phyloP scores from a whole-genome alignment of 37 sponge, comb jelly and placozoan species.

The Geodia barretti region DNA sequence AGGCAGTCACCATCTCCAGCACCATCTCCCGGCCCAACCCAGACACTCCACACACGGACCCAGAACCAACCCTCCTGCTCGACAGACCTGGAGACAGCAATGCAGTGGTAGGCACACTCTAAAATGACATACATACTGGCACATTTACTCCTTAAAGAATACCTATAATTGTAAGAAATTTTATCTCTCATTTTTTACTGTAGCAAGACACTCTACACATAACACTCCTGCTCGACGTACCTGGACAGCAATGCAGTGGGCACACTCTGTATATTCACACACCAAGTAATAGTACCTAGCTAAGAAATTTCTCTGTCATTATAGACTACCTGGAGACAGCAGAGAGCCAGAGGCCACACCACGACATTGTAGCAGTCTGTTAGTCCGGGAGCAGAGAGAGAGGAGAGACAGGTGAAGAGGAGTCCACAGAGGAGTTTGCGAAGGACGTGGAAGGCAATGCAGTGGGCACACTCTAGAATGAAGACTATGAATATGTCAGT shows the following conservation, averaged over 20 bases:
- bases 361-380: slow-evolving; percentile 32
- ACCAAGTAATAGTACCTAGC: too few species aligned
- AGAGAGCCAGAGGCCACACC: slow-evolving; percentile 21
- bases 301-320: too few species aligned
- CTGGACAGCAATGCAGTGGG: too few species aligned
- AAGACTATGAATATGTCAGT: slow-evolving; percentile 33
- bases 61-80: neutral
- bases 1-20: neutral
- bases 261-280: too few species aligned
- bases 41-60: slow-evolving; percentile 12
- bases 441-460: slow-evolving; percentile 10
- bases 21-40: neutral
- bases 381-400: slow-evolving; percentile 16
- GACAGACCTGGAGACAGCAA: too few species aligned
- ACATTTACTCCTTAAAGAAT: too few species aligned
- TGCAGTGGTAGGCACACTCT: too few species aligned
- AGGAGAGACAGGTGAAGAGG: slow-evolving; percentile 3
- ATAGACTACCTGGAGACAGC: slow-evolving; percentile 1
- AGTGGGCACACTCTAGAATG: slow-evolving; percentile 22
- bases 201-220: too few species aligned
- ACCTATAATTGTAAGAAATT: too few species aligned
- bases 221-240: too few species aligned
- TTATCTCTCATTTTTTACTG: too few species aligned
- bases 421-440: slow-evolving; percentile 49
- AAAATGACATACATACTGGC: too few species aligned